Evolutionary conservation across 2,113 vertebrate species (phyloP), one percentile per base, ranked within the genome.

Genomic region (Cranoglanis bouderius): DNA sequence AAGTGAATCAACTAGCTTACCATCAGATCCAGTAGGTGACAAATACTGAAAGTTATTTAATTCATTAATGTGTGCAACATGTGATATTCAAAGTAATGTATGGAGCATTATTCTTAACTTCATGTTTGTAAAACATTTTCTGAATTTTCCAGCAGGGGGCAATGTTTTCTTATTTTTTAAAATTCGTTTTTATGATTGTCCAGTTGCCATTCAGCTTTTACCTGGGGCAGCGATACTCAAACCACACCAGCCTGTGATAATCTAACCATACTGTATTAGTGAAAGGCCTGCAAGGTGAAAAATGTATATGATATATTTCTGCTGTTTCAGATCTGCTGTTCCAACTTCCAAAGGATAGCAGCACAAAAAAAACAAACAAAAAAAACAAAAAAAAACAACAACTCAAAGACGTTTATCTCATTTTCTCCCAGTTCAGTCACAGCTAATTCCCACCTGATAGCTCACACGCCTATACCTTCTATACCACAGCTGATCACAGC

Each of bases 121-220:
- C 16, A 55, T 4, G 14, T 53, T 53, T 53, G 16, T 32, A 32
- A 53, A 38, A 38, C 32, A 4, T 26, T 19, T 40, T n/a, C 16
- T 49, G 55, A 38, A 38, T 53, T 77, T 53, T 87, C 88, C 90
- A 91, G 77, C 61, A 91, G 90, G 84, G 88, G 90, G 90, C 85
- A 87, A 81, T 86, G 61, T 53, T 77, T 46, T 35, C 26, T 51
- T 55, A 61, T 85, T 84, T 90, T 75, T 53, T 29, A n/a, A 12
- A 65, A 82, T 4, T 0, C 21, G 38, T 77, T 32, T 61, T 65
- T 88, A 55, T 85, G 38, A 67, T 10, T 29, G 4, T 21, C 6
- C 19, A 26, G 24, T 32, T 59, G 35, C 51, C 53, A 84, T 46
- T 84, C 70, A 51, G 43, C 13, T 85, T 85, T 78, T 88, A 10